Base-by-base conservation (phyloP, 2,113 vertebrate genomes). In the Tychaedon coryphoeus region DNA sequence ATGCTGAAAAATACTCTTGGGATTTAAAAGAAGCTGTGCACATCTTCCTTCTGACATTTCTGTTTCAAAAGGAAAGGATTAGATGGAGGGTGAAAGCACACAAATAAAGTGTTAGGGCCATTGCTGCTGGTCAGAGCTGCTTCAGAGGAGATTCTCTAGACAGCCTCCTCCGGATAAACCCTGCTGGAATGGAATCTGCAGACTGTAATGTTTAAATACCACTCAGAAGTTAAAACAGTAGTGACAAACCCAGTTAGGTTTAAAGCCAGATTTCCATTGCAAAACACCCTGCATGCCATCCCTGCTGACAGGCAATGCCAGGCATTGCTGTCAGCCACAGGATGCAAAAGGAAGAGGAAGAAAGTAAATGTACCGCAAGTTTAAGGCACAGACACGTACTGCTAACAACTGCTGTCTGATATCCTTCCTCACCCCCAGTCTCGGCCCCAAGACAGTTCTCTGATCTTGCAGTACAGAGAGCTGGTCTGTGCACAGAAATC, bases 221-320 rank as follows among this genome's bases (percentile, higher is more conserved):
- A 92, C 88, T 94, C 85, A 78, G 81, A 96, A 96, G 91, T 90
- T 96, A 88, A 95, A 95, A 96, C 82, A 95, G 73, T 73, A 93
- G 81, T 92, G 92, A 96, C 94, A 97, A 96, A 94, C 91, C 42
- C 89, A 93, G 95, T 94, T 96, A 95, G 60, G 64, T 96, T 96
- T 93, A 93, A 96, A 96, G 95, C 84, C 81, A 95, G 93, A 97
- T 97, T 96, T 97, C 96, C 94, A 97, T 95, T 96, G 95, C 96
- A 97, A 96, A 97, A 97, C 91, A 96, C 75, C 69, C 93, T 61
- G 73, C 77, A 43, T 84, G 96, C 94, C 93, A 96, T 95, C 90
- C 91, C 85, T 86, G 85, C 90, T 96, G 95, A 95, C 94, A 95
- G 82, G 84, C 81, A 92, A 76, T 67, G 82, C 94, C 69, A 95